These are phyloP conservation scores for Drosophila greeni DNA, from an alignment of 2,888 invertebrate genomes.

Conservation along the genomic window DNA sequence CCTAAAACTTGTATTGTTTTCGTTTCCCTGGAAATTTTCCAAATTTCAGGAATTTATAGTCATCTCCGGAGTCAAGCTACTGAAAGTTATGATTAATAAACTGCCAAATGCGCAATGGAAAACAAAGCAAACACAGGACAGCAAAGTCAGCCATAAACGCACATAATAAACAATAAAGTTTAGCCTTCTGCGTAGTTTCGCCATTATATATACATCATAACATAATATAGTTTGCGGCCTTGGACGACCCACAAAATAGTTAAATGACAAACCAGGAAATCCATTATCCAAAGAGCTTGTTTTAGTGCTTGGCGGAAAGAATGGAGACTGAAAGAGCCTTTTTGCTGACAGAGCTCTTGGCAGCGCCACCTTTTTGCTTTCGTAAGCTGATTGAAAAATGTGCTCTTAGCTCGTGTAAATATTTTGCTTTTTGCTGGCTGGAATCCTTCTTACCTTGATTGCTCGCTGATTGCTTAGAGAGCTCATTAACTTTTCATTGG, in stretches of 20 bases:
- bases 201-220: background rate
- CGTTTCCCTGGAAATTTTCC: conserved; percentile 8
- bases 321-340: background rate
- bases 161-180: conserved; percentile 33
- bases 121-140: conserved; percentile 18
- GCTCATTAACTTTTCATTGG: conserved; percentile 51
- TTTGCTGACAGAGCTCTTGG: conserved; percentile 11
- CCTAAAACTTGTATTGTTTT: conserved; percentile 15
- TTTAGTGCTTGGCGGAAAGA: conserved; percentile 3
- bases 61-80: conserved; percentile 27
- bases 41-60: conserved; percentile 25
- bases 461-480: conserved; percentile 24
- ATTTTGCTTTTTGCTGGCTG: conserved; percentile 16
- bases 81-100: conserved; percentile 52
- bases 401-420: conserved; percentile 26
- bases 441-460: conserved; percentile 20
- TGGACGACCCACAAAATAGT: conserved; percentile 22
- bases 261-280: conserved; percentile 42
- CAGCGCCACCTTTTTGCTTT: conserved; percentile 8
- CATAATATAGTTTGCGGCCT: conserved; percentile 2
- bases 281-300: conserved; percentile 46
- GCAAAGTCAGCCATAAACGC: conserved; percentile 20
- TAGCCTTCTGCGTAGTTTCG: conserved; percentile 19
- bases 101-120: conserved; percentile 24
- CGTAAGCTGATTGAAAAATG: conserved; percentile 27